Conservation (phyloP, 2,888 invertebrate genomes). For the Apodemia mormo region DNA sequence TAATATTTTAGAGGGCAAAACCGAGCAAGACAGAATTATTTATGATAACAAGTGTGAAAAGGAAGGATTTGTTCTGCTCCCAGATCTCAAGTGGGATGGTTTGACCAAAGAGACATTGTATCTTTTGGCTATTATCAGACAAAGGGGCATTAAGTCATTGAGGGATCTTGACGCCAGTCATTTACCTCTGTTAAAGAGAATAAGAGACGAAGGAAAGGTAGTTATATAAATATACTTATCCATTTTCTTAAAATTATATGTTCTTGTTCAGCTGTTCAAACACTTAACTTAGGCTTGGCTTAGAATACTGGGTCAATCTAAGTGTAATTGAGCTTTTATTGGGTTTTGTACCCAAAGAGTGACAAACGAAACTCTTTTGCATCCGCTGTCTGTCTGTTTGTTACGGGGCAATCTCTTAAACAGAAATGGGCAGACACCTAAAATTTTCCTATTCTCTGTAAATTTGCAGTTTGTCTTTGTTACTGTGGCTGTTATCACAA, state of each 20-base stretch:
- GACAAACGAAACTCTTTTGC: no score
- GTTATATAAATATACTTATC: slow-evolving; percentile 30
- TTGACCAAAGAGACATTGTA: slow-evolving; percentile 89
- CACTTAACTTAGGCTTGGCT: background rate
- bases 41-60: slow-evolving; percentile 85
- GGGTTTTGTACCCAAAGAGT: no score
- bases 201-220: slow-evolving; percentile 88
- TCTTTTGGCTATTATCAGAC: slow-evolving; percentile 89
- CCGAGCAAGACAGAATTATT: slow-evolving; percentile 93
- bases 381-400: no score
- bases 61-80: slow-evolving; percentile 93
- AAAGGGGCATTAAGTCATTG: slow-evolving; percentile 89
- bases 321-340: no score
- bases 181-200: slow-evolving; percentile 90
- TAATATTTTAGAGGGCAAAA: slow-evolving; percentile 96
- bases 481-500: no score
- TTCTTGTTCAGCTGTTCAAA: no score
- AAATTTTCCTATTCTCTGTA: no score
- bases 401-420: no score
- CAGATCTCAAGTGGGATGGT: slow-evolving; percentile 98
- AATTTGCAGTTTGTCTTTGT: no score
- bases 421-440: no score
- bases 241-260: no score
- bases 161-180: slow-evolving; percentile 90
- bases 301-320: background rate